Evolutionary conservation across 2,888 invertebrate genomes (phyloP).

Genomic region (Limnephilus lunatus): DNA sequence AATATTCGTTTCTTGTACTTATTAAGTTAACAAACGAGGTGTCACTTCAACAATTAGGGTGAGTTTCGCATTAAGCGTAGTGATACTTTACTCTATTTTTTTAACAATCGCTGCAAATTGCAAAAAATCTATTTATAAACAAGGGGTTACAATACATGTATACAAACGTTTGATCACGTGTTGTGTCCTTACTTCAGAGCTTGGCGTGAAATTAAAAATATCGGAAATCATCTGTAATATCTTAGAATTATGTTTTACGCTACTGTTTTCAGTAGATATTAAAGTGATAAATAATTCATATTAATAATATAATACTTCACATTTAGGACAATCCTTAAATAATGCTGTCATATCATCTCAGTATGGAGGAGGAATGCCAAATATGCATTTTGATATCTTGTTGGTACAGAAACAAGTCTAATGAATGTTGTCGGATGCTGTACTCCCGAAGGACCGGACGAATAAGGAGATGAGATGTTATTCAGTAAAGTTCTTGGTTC

Average conservation of each 20-base stretch:
- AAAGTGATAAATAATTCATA: not conserved
- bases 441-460: not conserved
- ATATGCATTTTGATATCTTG: conserved; percentile 2
- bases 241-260: not conserved
- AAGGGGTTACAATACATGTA: too few species aligned
- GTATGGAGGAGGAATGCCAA: not conserved
- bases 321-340: not conserved
- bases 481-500: not conserved
- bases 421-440: not conserved
- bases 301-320: not conserved
- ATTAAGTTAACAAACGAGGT: too few species aligned
- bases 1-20: too few species aligned
- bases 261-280: not conserved
- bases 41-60: too few species aligned
- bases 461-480: not conserved
- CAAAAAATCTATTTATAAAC: too few species aligned
- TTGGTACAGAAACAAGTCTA: conserved; percentile 2
- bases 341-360: not conserved
- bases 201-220: too few species aligned
- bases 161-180: too few species aligned
- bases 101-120: too few species aligned
- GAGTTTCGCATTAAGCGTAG: too few species aligned
- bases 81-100: too few species aligned
- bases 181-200: too few species aligned
- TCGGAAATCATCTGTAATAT: too few species aligned